phyloP scores from a whole-genome alignment of 1,140 invertebrate genomes.

The Muscidifurax raptorellus region DNA sequence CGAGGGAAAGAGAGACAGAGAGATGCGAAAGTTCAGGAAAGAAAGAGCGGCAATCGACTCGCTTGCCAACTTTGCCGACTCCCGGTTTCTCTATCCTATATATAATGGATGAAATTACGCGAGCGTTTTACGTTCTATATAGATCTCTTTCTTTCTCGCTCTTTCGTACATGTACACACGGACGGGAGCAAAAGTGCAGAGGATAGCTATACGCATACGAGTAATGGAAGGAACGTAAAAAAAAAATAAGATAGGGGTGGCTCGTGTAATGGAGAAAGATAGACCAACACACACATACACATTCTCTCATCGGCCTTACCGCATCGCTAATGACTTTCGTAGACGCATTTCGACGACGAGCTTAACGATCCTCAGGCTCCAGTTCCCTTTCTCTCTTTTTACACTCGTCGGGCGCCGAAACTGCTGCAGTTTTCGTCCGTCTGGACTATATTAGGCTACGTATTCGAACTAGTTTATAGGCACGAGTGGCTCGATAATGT shows the following conservation, averaged over 20 bases:
- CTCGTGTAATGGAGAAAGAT: not conserved
- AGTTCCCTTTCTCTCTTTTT: not conserved
- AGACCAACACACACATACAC: not conserved
- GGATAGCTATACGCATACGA: too few species aligned
- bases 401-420: not conserved
- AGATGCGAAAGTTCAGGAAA: too few species aligned
- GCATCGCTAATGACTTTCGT: constrained; percentile 11
- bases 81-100: too few species aligned
- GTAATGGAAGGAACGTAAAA: too few species aligned
- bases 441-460: too few species aligned
- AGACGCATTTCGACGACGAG: constrained; percentile 32
- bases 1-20: too few species aligned
- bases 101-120: constrained; percentile 25
- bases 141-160: too few species aligned
- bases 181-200: not conserved
- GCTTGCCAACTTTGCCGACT: constrained; percentile 8
- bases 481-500: not conserved
- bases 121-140: not conserved
- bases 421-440: too few species aligned
- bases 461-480: not conserved
- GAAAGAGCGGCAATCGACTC: too few species aligned
- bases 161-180: too few species aligned
- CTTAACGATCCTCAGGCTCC: constrained; percentile 23
- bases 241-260: not conserved
- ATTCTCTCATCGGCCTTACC: constrained; percentile 20